phyloP scores from a whole-genome alignment of 2,888 invertebrate genomes.

The Pterostichus niger region DNA sequence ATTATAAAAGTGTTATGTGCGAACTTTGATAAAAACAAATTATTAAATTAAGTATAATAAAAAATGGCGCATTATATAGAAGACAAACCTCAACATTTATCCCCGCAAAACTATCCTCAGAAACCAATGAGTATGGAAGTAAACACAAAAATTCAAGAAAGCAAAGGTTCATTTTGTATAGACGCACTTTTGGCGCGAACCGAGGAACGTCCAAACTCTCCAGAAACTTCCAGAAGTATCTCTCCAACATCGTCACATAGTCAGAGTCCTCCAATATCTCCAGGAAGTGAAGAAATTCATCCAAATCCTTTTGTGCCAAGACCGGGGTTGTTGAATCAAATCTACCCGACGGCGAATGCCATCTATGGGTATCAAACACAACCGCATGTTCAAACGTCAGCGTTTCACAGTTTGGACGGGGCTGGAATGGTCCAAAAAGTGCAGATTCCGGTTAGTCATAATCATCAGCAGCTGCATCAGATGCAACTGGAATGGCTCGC shows the following conservation, averaged over 20 bases:
- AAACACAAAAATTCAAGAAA: slow-evolving; percentile 76
- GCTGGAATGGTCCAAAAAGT: slow-evolving; percentile 78
- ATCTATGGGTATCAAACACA: slow-evolving; percentile 78
- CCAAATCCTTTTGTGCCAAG: slow-evolving; percentile 80
- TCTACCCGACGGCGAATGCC: slow-evolving; percentile 73
- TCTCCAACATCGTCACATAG: slow-evolving; percentile 80
- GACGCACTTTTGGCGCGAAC: slow-evolving; percentile 88
- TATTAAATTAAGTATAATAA: neutral
- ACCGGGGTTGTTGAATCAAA: slow-evolving; percentile 80
- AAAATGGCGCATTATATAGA: slow-evolving; percentile 62
- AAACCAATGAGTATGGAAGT: slow-evolving; percentile 73
- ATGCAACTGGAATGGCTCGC: slow-evolving; percentile 95
- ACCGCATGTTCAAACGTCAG: slow-evolving; percentile 79
- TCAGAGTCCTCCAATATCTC: slow-evolving; percentile 91
- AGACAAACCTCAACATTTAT: slow-evolving; percentile 58
- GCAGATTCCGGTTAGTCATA: slow-evolving; percentile 75
- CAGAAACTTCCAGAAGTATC: slow-evolving; percentile 75
- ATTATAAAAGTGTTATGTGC: slow-evolving; percentile 41
- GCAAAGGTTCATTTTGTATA: slow-evolving; percentile 89
- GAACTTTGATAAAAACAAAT: no score
- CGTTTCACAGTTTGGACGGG: slow-evolving; percentile 80
- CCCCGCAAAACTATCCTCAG: slow-evolving; percentile 51
- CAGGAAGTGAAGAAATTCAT: slow-evolving; percentile 88
- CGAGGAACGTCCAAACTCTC: slow-evolving; percentile 73
- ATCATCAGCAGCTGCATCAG: slow-evolving; percentile 83